Base-by-base conservation (phyloP, 2,888 invertebrate species). In the Oscheius myriophilus region DNA sequence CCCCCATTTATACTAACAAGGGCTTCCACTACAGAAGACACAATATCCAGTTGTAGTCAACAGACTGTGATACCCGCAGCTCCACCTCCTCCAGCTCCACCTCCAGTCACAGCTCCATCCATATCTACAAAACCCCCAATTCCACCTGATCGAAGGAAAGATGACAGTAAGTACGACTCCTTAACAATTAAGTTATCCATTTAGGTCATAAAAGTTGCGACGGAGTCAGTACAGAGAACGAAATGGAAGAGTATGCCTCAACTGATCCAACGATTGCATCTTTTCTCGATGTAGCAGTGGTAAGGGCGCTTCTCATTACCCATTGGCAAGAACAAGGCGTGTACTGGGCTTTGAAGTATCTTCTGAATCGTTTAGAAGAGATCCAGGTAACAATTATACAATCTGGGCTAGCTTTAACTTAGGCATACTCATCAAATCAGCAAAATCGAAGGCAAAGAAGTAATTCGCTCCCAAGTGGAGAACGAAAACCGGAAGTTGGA, bases 301-400 rank as follows among this genome's bases (percentile, higher is more conserved):
- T 99, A 65, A 90, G 97, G 62, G 96, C 97, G 87, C 90, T 99
- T 16, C 96, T 98, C 87, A 93, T 96, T 71, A 91, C 94, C 0
- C 95, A 96, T 86, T 99, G 98, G 98, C 92, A 94, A 86, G 96
- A 97, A 87, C 96, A 97, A 87, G 98, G 98, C 0, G 92, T 97
- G 14, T 94, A 93, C 87, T 98, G 98, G 98, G 95, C 95, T 16
- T 88, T 97, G 41, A 93, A 94, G 87, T 96, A 92, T 69, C 71
- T 87, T 12, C 72, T 84, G 49, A 83, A 87, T 70, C 69, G 89
- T 21, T 81, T 89, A 43, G 78, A 88, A n/a, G 88, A 89, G 69
- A 87, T 89, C 25, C 80, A 81, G 68, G 72, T 72, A 42, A 9
- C 26, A 1, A 25, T 7, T 7, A n/a, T 18, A n/a, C 23, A 26